Conservation (phyloP, 2,113 vertebrate genomes). For the Chionomys nivalis region DNA sequence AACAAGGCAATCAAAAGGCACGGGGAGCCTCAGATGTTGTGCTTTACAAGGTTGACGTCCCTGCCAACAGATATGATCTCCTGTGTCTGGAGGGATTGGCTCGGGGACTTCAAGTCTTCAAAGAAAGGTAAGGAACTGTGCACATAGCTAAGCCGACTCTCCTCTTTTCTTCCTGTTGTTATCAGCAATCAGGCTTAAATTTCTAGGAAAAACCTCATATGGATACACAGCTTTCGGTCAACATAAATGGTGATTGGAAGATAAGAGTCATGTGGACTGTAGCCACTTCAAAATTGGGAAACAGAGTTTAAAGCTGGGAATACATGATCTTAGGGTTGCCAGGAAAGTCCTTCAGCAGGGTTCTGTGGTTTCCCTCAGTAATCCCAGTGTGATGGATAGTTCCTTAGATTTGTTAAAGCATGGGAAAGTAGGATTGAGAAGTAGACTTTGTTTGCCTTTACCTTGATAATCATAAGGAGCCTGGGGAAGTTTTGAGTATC, state of each 20-base stretch:
- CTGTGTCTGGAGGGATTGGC: slow-evolving; percentile 97
- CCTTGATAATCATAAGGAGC: not conserved
- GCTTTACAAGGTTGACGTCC: slow-evolving; percentile 98
- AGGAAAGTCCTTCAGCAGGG: not conserved
- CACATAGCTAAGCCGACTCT: not conserved
- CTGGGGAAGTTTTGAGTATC: not conserved
- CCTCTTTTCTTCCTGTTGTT: not conserved
- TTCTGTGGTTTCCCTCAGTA: not conserved
- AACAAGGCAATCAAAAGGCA: slow-evolving; percentile 93
- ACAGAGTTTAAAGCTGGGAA: slow-evolving; percentile 19
- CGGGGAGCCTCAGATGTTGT: slow-evolving; percentile 93
- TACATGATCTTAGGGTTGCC: slow-evolving; percentile 30
- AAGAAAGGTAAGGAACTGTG: slow-evolving; percentile 89
- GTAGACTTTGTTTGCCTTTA: not conserved
- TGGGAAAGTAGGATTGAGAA: not conserved
- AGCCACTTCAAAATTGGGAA: slow-evolving; percentile 2
- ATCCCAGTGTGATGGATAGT: not conserved
- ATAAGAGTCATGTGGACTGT: not conserved
- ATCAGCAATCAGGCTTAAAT: not conserved
- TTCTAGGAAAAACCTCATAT: not conserved
- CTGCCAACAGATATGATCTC: slow-evolving; percentile 97
- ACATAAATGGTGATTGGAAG: not conserved
- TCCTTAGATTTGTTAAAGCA: not conserved
- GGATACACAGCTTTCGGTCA: not conserved
- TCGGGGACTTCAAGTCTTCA: slow-evolving; percentile 97